A percentile compares a stretch with the other conserved stretches of the same genome.
These are phyloP conservation scores for Nesospiza acunhae DNA, from an alignment of 2,113 vertebrate species.

Conservation along the genomic window DNA sequence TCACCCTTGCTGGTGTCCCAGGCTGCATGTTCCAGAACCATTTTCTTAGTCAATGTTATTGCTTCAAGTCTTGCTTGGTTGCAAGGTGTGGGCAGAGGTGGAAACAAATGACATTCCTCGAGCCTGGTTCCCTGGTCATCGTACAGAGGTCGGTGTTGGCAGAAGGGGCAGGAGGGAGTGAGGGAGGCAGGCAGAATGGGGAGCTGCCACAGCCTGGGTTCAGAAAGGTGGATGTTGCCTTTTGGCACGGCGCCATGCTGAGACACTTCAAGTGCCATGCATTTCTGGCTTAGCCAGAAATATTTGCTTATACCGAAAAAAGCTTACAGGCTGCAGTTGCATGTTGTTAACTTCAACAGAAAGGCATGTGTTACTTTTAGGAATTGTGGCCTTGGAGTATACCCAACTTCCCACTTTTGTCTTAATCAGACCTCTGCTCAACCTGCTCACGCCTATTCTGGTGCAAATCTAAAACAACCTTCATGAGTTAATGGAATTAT, in stretches of 20 bases:
- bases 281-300: not conserved
- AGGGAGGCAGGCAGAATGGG: no score
- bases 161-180: not conserved
- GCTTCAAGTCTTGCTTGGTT: not conserved
- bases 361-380: not conserved
- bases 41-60: not conserved
- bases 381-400: not conserved
- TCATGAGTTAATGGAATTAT: not conserved
- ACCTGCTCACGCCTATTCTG: not conserved
- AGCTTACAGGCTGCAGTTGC: not conserved
- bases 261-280: fast-evolving
- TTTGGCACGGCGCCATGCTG: not conserved
- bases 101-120: fast-evolving
- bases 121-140: fast-evolving
- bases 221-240: fast-evolving
- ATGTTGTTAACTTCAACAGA: not conserved
- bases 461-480: not conserved
- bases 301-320: not conserved
- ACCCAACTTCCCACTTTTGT: not conserved
- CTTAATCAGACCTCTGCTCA: not conserved
- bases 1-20: not conserved
- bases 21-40: not conserved
- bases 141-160: fast-evolving
- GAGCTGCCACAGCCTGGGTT: not conserved
- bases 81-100: not conserved